A percentile compares a stretch with the other conserved stretches of the same genome.
phyloP scores from a whole-genome alignment of 2,113 vertebrate species.

The Oreochromis niloticus region DNA sequence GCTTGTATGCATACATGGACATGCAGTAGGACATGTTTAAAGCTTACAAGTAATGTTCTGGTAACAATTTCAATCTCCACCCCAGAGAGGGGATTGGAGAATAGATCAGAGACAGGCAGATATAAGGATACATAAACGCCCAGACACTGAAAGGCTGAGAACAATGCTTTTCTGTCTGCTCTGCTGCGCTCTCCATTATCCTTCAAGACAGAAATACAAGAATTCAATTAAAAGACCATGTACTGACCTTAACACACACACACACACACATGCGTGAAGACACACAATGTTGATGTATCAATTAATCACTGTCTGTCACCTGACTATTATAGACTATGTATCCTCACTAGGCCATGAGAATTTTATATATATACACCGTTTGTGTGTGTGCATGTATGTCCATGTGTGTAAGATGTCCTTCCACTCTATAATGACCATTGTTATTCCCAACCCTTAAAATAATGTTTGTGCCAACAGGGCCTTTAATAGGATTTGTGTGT shows the following conservation, averaged over 20 bases:
- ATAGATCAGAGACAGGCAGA: not conserved
- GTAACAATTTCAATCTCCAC: not conserved
- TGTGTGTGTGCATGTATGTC: not conserved
- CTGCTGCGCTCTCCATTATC: conserved; percentile 55
- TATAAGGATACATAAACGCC: conserved; percentile 15
- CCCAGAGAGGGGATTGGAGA: not conserved
- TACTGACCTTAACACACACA: conserved; percentile 65
- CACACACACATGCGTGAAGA: conserved; percentile 29
- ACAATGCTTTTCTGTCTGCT: conserved; percentile 55
- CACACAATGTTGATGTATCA: conserved; percentile 45
- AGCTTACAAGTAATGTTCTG: not conserved
- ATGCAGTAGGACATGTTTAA: not conserved
- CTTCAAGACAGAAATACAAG: conserved; percentile 57
- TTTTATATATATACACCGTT: not conserved
- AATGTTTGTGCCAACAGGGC: not conserved
- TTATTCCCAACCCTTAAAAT: not conserved
- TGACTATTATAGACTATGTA: conserved; percentile 44
- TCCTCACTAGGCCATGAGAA: conserved; percentile 24
- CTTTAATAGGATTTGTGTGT: not conserved
- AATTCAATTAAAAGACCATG: conserved; percentile 71
- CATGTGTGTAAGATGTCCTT: conserved; percentile 2
- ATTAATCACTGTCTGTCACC: conserved; percentile 65
- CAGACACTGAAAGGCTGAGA: conserved; percentile 1
- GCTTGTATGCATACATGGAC: not conserved
- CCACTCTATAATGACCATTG: conserved; percentile 12